A percentile compares a stretch with the other conserved stretches of the same genome.
Conservation (phyloP, 2,888 invertebrate genomes). For the Phlogophora meticulosa region DNA sequence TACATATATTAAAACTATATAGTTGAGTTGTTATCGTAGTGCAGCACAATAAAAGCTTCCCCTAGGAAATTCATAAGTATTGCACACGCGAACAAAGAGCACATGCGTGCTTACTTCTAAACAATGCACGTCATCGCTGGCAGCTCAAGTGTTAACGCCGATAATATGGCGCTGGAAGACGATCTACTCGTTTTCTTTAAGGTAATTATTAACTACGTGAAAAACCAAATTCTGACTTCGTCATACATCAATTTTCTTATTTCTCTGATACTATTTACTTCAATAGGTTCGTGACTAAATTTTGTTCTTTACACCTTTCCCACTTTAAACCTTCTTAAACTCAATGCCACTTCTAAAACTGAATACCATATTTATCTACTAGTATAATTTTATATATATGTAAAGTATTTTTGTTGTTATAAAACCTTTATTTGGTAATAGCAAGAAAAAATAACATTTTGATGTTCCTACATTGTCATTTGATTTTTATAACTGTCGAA, state of each 20-base stretch:
- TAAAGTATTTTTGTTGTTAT: too few species aligned
- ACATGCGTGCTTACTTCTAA: slow-evolving; percentile 86
- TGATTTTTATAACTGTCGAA: too few species aligned
- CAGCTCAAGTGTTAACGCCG: slow-evolving; percentile 80
- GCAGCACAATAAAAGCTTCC: slow-evolving; percentile 80
- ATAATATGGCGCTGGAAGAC: slow-evolving; percentile 78
- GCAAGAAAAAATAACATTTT: too few species aligned
- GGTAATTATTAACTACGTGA: background rate
- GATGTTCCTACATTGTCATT: too few species aligned
- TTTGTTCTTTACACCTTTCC: too few species aligned
- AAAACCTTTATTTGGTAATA: too few species aligned
- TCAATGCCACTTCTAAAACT: too few species aligned
- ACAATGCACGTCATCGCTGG: slow-evolving; percentile 86
- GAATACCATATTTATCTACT: too few species aligned
- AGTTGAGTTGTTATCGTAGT: slow-evolving; percentile 79
- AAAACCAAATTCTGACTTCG: background rate
- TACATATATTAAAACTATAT: slow-evolving; percentile 68
- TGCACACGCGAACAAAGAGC: slow-evolving; percentile 84
- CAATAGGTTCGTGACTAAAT: too few species aligned
- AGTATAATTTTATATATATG: too few species aligned
- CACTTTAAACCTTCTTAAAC: too few species aligned
- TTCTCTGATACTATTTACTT: too few species aligned
- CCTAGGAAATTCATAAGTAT: slow-evolving; percentile 88
- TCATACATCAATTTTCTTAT: background rate
- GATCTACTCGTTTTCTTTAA: slow-evolving; percentile 24